Percentiles rank a stretch among this genome's conserved stretches.
Evolutionary conservation across 2,113 vertebrate genomes (phyloP).

Genomic region (Philantomba maxwellii): DNA sequence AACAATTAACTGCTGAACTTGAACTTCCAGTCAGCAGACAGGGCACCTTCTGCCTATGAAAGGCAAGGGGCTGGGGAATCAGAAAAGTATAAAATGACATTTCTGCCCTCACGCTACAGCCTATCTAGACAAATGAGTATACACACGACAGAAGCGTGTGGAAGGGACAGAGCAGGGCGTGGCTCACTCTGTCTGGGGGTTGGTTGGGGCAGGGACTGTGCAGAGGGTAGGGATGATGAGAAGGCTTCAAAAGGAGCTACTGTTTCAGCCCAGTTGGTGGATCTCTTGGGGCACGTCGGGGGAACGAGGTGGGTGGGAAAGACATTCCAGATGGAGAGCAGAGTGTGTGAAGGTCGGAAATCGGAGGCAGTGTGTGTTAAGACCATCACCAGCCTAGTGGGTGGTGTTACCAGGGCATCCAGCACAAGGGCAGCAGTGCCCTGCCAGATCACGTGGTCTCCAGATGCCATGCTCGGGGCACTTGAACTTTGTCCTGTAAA

Average conservation of each 20-base stretch:
- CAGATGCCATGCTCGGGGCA: not conserved
- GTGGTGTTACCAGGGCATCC: not conserved
- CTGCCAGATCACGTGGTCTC: not conserved
- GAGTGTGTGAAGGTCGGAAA: not conserved
- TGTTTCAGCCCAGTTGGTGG: not conserved
- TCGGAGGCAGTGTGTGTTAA: not conserved
- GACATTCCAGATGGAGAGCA: not conserved
- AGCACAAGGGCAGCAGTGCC: not conserved
- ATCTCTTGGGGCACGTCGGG: not conserved
- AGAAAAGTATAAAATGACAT: not conserved
- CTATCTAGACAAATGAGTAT: not conserved
- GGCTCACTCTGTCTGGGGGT: not conserved
- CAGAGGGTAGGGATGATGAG: not conserved
- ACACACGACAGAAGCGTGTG: not conserved
- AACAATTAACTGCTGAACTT: not conserved
- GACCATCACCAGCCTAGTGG: not conserved
- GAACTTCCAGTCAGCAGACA: not conserved
- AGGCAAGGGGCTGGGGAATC: not conserved
- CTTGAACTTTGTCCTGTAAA: constrained; percentile 30
- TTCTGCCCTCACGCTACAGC: not conserved
- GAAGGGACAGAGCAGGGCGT: not conserved
- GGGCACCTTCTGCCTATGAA: not conserved
- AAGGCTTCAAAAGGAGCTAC: not conserved
- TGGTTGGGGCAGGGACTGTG: not conserved
- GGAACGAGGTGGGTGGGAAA: not conserved